Percentiles rank a stretch among this genome's conserved stretches.
Conservation (phyloP, 1,140 invertebrate species). For the Drosophila nigrodunni region DNA sequence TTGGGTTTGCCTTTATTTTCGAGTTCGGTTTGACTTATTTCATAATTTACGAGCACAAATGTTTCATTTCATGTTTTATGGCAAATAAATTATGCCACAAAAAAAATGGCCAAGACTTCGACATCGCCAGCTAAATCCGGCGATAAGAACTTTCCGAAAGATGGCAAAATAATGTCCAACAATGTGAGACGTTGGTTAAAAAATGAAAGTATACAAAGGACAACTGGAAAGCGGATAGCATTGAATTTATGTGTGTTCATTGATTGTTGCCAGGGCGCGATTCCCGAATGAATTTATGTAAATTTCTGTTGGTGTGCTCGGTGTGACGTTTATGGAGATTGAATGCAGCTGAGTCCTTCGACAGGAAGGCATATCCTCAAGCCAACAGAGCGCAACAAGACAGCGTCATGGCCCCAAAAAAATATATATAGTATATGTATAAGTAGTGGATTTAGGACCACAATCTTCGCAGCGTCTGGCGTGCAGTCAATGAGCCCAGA, state of each 20-base stretch:
- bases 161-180: slow-evolving; percentile 32
- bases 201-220: slow-evolving; percentile 50
- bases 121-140: slow-evolving; percentile 53
- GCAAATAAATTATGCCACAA: slow-evolving; percentile 74
- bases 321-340: slow-evolving; percentile 76
- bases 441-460: slow-evolving; percentile 23
- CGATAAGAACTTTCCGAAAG: slow-evolving; percentile 69
- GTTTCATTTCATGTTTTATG: slow-evolving; percentile 80
- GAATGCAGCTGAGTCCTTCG: slow-evolving; percentile 66
- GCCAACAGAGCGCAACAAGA: slow-evolving; percentile 42
- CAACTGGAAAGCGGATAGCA: slow-evolving; percentile 68
- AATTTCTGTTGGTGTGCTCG: slow-evolving; percentile 59
- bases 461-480: slow-evolving; percentile 16
- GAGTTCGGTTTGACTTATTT: slow-evolving; percentile 54
- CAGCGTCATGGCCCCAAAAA: slow-evolving; percentile 8
- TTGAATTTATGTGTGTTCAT: slow-evolving; percentile 74
- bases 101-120: slow-evolving; percentile 33
- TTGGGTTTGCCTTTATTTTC: slow-evolving; percentile 40
- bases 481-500: slow-evolving; percentile 58
- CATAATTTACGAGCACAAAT: slow-evolving; percentile 79
- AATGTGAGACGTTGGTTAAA: slow-evolving; percentile 28
- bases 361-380: slow-evolving; percentile 8
- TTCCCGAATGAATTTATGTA: slow-evolving; percentile 66
- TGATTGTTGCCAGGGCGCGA: slow-evolving; percentile 60
- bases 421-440: slow-evolving; percentile 5